Conservation (phyloP, 2,888 invertebrate species). For the Zele albiditarsus region DNA sequence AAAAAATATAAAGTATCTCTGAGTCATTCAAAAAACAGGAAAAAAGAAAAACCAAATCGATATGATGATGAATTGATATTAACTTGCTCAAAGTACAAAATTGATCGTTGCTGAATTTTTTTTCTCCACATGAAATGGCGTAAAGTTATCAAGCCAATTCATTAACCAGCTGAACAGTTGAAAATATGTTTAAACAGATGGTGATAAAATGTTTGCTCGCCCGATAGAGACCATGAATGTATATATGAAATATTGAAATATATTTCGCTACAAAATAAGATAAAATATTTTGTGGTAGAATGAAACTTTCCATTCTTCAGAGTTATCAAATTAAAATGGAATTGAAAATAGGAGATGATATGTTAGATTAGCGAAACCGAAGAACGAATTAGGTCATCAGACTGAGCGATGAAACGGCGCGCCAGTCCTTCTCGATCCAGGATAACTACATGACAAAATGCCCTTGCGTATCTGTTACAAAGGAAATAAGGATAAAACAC, state of each 20-base stretch:
- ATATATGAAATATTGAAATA: not conserved
- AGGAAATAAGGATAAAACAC: not conserved
- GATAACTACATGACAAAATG: not conserved
- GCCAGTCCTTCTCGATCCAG: not conserved
- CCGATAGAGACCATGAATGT: not conserved
- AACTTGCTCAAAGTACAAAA: not conserved
- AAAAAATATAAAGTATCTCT: not conserved
- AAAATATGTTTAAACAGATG: conserved; percentile 20
- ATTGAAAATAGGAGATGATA: too few species aligned
- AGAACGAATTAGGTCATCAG: not conserved
- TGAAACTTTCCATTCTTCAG: not conserved
- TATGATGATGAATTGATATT: not conserved
- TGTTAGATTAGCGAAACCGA: not conserved
- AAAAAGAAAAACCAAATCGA: not conserved
- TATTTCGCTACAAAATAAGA: not conserved
- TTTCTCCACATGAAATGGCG: not conserved
- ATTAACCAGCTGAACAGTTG: not conserved
- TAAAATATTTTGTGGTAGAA: not conserved
- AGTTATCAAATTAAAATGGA: not conserved
- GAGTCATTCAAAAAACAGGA: not conserved
- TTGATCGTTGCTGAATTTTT: not conserved
- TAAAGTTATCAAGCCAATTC: not conserved
- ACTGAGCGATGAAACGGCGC: not conserved
- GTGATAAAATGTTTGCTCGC: not conserved
- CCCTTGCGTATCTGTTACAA: not conserved